These are phyloP conservation scores for Chitala chitala DNA, from an alignment of 2,113 vertebrate genomes.

Conservation along the genomic window DNA sequence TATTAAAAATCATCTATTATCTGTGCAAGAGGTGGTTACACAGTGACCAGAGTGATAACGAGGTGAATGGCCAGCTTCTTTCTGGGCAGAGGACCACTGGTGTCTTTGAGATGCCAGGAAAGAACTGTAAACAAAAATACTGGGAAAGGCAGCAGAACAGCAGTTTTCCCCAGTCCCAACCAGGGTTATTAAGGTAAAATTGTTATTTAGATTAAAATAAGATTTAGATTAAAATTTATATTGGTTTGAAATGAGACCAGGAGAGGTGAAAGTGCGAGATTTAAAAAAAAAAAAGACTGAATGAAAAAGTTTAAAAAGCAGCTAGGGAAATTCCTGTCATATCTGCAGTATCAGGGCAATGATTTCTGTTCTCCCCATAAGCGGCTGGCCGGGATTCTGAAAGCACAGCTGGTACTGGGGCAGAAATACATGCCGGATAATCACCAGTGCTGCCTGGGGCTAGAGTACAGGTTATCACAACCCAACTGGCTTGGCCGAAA, in stretches of 20 bases:
- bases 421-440: constrained; percentile 10
- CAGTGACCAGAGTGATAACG: too few relatives aligned
- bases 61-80: too few relatives aligned
- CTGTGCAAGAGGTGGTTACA: too few relatives aligned
- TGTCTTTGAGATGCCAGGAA: too few relatives aligned
- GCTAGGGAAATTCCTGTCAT: neutral
- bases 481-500: constrained; percentile 12
- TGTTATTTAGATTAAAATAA: neutral
- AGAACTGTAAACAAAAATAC: too few relatives aligned
- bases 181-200: too few relatives aligned
- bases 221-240: neutral
- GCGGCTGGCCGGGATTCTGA: neutral
- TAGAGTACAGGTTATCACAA: constrained; percentile 18
- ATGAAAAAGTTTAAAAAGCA: too few relatives aligned
- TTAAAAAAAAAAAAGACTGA: neutral
- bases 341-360: neutral
- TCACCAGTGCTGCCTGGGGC: constrained; percentile 12
- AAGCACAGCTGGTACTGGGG: constrained; percentile 22
- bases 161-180: too few relatives aligned
- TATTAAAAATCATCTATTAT: too few relatives aligned
- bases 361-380: neutral
- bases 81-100: too few relatives aligned
- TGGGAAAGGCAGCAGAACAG: too few relatives aligned
- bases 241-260: neutral
- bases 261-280: too few relatives aligned